phyloP scores from a whole-genome alignment of 1,140 invertebrate genomes.

The Paraescarpia echinospica region DNA sequence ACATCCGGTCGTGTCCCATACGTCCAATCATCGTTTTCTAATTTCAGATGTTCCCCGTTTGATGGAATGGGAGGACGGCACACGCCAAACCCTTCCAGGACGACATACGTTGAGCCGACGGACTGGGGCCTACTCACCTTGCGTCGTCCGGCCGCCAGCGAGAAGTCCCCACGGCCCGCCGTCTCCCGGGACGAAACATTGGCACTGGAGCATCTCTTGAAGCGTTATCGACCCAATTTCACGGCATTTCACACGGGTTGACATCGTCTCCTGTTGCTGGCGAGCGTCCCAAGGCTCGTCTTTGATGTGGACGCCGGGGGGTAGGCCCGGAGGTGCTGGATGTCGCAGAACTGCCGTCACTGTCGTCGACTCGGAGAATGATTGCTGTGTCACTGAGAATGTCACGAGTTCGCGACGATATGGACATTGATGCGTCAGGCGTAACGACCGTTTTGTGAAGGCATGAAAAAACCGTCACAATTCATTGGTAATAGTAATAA shows the following conservation, averaged over 20 bases:
- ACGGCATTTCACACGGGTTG: background rate
- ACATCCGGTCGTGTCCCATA: too few species aligned
- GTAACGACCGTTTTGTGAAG: background rate
- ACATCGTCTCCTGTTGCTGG: background rate
- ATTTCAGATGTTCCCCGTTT: too few species aligned
- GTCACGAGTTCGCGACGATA: background rate
- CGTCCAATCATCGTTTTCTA: too few species aligned
- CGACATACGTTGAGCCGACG: background rate
- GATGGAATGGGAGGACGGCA: too few species aligned
- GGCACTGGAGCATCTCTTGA: background rate
- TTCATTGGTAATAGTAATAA: background rate
- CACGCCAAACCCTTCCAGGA: background rate
- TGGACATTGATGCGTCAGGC: background rate
- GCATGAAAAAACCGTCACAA: background rate
- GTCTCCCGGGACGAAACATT: background rate
- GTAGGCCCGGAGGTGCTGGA: background rate
- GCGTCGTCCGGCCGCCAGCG: too few species aligned
- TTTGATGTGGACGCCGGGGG: background rate
- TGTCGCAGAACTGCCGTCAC: too few species aligned
- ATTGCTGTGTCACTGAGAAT: background rate
- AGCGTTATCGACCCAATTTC: background rate
- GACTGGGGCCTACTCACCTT: background rate
- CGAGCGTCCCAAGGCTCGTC: background rate
- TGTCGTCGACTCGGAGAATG: background rate
- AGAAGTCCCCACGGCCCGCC: background rate